phyloP scores from a whole-genome alignment of 2,888 invertebrate species.

The Cosmia trapezina region DNA sequence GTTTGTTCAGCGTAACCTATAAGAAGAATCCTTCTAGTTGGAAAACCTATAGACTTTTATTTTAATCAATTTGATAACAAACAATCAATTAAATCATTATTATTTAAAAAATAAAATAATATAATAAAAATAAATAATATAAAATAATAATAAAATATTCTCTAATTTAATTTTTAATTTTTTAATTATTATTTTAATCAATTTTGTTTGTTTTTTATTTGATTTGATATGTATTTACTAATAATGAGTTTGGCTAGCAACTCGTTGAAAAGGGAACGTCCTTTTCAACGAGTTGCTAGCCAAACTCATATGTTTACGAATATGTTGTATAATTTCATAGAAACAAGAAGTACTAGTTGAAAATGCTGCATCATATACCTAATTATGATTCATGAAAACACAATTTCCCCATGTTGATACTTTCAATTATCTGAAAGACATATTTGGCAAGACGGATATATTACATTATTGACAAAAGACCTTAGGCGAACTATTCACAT shows the following conservation, averaged over 20 bases:
- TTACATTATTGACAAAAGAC: not conserved
- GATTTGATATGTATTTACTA: not conserved
- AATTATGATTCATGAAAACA: slow-evolving; percentile 5
- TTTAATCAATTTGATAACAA: not conserved
- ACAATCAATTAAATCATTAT: too few species aligned
- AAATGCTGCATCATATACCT: not conserved
- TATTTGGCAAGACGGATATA: slow-evolving; percentile 21
- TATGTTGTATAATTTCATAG: not conserved
- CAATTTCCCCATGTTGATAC: slow-evolving; percentile 9
- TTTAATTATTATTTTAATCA: not conserved
- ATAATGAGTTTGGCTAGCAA: not conserved
- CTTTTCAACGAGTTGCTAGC: too few species aligned
- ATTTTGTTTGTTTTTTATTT: too few species aligned
- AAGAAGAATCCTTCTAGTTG: not conserved
- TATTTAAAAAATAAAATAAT: too few species aligned
- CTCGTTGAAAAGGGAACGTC: not conserved
- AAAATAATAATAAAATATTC: too few species aligned
- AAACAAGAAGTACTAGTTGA: not conserved
- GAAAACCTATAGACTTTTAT: not conserved
- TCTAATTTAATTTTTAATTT: too few species aligned
- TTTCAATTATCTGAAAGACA: slow-evolving; percentile 30
- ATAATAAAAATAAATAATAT: too few species aligned
- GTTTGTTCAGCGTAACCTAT: not conserved
- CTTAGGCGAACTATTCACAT: not conserved
- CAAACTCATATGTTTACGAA: too few species aligned